phyloP scores from a whole-genome alignment of 2,888 invertebrate genomes.

The Phortica magna region DNA sequence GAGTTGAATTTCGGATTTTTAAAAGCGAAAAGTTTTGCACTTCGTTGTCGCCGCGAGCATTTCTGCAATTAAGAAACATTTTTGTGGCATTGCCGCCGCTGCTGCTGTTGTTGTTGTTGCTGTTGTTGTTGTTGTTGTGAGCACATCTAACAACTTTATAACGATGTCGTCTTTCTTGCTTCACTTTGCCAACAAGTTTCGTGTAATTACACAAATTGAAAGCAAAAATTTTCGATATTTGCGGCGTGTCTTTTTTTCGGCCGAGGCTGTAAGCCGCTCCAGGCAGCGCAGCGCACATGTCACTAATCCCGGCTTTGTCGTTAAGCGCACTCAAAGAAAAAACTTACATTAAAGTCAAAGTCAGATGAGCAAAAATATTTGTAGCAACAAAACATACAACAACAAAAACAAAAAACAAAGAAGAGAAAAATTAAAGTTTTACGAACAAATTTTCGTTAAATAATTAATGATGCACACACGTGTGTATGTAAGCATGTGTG shows the following conservation, averaged over 20 bases:
- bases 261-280: too few species aligned
- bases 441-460: too few species aligned
- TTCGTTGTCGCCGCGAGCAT: slow-evolving; percentile 50
- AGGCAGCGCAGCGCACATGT: too few species aligned
- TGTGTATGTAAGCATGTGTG: background rate
- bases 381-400: too few species aligned
- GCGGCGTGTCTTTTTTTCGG: background rate
- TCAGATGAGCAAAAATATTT: too few species aligned
- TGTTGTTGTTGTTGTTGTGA: too few species aligned
- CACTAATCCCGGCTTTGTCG: too few species aligned
- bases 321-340: too few species aligned
- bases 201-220: slow-evolving; percentile 20
- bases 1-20: background rate
- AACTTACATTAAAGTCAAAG: too few species aligned
- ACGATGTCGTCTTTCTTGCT: slow-evolving; percentile 16
- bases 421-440: too few species aligned
- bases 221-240: slow-evolving; percentile 12
- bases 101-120: too few species aligned
- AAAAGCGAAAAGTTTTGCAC: slow-evolving; percentile 17
- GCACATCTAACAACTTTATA: slow-evolving; percentile 27
- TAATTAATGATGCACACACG: background rate
- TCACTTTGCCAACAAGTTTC: slow-evolving; percentile 1
- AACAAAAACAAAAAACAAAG: too few species aligned
- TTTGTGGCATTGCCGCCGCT: slow-evolving; percentile 40
- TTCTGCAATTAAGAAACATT: slow-evolving; percentile 72